A percentile compares a stretch with the other conserved stretches of the same genome.
These are phyloP conservation scores for Okamejei kenojei DNA, from an alignment of 2,797 vertebrate genomes.

Conservation along the genomic window DNA sequence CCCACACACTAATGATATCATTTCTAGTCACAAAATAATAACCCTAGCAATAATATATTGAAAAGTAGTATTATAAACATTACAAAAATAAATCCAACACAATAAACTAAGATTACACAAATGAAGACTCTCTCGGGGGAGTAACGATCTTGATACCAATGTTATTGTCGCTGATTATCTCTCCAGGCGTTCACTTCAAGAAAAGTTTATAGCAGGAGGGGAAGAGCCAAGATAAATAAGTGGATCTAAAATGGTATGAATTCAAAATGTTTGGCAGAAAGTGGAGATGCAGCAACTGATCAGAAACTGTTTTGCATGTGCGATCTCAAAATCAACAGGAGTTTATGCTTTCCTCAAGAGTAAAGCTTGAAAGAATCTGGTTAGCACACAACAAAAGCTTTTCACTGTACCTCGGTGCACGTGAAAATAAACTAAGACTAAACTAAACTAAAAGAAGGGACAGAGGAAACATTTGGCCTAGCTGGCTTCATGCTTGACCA, in stretches of 20 bases:
- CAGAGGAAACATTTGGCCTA: neutral
- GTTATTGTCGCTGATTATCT: constrained; percentile 4
- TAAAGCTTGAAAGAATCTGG: too few relatives aligned
- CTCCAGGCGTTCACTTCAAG: neutral
- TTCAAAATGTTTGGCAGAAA: neutral
- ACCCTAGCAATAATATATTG: too few relatives aligned
- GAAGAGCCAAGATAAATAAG: neutral
- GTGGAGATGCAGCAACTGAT: neutral
- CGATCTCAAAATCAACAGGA: neutral
- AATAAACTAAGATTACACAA: too few relatives aligned
- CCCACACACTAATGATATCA: too few relatives aligned
- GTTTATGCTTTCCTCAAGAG: neutral
- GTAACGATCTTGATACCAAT: neutral
- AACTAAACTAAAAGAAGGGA: neutral
- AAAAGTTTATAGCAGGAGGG: neutral
- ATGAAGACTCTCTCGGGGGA: too few relatives aligned
- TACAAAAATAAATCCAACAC: too few relatives aligned
- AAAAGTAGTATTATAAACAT: too few relatives aligned
- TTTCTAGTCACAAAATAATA: too few relatives aligned
- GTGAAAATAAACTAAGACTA: too few relatives aligned
- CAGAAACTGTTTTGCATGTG: neutral
- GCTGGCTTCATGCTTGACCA: neutral
- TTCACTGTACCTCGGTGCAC: too few relatives aligned
- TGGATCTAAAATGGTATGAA: neutral
- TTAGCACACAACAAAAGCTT: too few relatives aligned